Evolutionary conservation across 2,888 invertebrate genomes (phyloP), one percentile per base, ranked within the genome.

Genomic region (Bellardia bayeri): DNA sequence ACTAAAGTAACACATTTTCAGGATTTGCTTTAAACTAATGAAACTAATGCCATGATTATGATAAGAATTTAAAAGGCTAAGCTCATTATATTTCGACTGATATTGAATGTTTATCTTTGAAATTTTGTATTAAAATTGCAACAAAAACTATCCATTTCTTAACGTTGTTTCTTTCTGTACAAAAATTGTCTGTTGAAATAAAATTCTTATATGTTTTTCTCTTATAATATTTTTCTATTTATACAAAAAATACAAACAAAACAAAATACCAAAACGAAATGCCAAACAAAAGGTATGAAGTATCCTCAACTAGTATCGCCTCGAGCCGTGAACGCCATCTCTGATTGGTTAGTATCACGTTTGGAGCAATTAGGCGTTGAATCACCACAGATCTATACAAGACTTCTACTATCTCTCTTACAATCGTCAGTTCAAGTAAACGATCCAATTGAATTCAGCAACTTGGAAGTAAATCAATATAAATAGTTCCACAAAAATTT

Each of bases 361-460:
- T 94, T 97, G 94, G 96, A 96, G 94, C 95, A 95, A 91, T 95
- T 96, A 93, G 96, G 96, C 91, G 96, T 97, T 91, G 96, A 97
- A 94, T 95, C 92, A 91, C 92, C 92, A 89, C 91, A 91, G 86
- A 91, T 92, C 89, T 92, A 93, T 90, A 91, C 92, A 90, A 91
- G 92, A 90, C 91, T 92, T 88, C 91, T 93, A 88, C 91, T 93
- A 90, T 93, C 92, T 91, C 91, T 93, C 88, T 91, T 93, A 89
- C 92, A 93, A 91, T 91, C 92, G 89, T 92, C 92, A 90, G 91
- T 92, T 89, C 92, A 93, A 91, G 90, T 92, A 89, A 92, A 93
- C 90, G 92, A 92, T 90, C 92, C 91, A 89, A 91, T 91, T 91
- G 92, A 91, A 89, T 91, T 92, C 91, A 91, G 90, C 91, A 91